A percentile compares a stretch with the other conserved stretches of the same genome.
These are phyloP conservation scores for Delia radicum DNA, from an alignment of 1,140 invertebrate species.

Conservation along the genomic window DNA sequence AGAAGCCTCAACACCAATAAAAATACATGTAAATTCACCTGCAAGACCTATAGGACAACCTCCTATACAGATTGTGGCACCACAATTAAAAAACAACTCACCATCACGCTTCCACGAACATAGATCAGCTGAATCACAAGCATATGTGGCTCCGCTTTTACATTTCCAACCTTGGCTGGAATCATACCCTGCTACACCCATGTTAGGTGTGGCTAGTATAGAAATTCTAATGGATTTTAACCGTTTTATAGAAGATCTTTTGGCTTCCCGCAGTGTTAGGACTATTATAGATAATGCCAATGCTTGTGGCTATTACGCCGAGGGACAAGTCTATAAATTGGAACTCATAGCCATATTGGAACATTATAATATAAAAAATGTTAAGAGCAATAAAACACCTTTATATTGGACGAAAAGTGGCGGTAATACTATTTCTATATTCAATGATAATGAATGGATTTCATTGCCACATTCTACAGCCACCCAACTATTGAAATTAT, in stretches of 20 bases:
- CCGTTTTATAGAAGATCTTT: neutral
- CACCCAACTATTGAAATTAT: neutral
- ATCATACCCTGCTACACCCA: neutral
- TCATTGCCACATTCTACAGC: neutral
- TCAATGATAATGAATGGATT: conserved; percentile 7
- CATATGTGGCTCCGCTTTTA: neutral
- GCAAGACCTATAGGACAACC: neutral
- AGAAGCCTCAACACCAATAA: neutral
- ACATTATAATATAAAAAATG: neutral
- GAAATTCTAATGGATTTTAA: neutral
- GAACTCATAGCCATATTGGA: neutral
- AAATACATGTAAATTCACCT: neutral
- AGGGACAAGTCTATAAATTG: neutral
- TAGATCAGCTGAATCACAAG: neutral
- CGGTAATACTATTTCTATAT: neutral
- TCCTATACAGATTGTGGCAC: neutral
- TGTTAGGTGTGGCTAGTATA: neutral
- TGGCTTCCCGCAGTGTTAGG: neutral
- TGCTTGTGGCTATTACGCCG: neutral
- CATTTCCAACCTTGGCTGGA: neutral
- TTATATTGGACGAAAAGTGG: conserved; percentile 1
- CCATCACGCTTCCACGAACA: neutral
- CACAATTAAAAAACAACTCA: neutral
- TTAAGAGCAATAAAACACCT: neutral
- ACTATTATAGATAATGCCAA: neutral